phyloP scores from a whole-genome alignment of 2,888 invertebrate species.

The Drosophila incognita region DNA sequence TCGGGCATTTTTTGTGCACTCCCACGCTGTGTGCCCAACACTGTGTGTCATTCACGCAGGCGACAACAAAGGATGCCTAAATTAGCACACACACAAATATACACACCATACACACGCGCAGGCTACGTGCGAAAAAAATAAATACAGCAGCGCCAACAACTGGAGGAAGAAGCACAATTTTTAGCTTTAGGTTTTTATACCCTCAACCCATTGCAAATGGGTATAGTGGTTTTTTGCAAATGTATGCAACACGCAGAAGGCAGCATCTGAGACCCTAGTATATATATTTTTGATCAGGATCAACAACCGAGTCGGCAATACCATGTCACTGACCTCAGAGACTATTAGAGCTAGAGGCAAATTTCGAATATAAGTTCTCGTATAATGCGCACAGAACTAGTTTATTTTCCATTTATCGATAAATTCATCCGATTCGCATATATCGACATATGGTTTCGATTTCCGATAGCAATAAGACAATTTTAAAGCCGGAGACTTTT shows the following conservation, averaged over 20 bases:
- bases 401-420: background rate
- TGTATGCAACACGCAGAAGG: background rate
- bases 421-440: background rate
- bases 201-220: background rate
- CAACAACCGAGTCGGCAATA: background rate
- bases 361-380: background rate
- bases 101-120: constrained; percentile 22
- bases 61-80: constrained; percentile 68
- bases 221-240: background rate
- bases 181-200: constrained; percentile 37
- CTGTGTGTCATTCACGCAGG: constrained; percentile 52
- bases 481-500: background rate
- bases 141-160: constrained; percentile 11
- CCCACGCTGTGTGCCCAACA: constrained; percentile 28
- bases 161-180: constrained; percentile 39
- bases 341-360: background rate
- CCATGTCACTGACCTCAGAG: background rate
- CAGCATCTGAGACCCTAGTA: background rate
- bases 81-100: constrained; percentile 64
- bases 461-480: background rate
- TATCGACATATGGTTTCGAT: no score
- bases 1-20: constrained; percentile 50
- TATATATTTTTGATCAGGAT: background rate
- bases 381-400: background rate
- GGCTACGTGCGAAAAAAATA: constrained; percentile 53